Conservation (phyloP, 53 echinoderm and acorn worm genomes). For the Apostichopus leukothele region DNA sequence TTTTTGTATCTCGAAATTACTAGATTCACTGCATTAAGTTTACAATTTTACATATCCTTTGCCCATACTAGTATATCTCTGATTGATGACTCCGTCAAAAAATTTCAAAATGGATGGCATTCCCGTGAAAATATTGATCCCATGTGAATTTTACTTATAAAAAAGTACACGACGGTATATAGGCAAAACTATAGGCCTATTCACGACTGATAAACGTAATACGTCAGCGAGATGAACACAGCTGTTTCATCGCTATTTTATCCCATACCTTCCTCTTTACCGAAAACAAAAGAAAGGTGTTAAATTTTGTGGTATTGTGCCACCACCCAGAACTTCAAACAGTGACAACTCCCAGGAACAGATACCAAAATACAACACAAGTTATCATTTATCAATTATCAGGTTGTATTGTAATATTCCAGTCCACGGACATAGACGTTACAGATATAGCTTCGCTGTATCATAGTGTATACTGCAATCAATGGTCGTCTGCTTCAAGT, state of each 20-base stretch:
- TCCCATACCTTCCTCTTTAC: neutral
- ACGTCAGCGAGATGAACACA: neutral
- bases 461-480: too few relatives aligned
- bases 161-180: neutral
- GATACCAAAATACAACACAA: too few relatives aligned
- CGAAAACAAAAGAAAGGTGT: constrained; percentile 1
- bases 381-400: too few relatives aligned
- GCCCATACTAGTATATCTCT: too few relatives aligned
- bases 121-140: constrained; percentile 1
- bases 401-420: too few relatives aligned
- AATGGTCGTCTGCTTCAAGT: too few relatives aligned
- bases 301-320: neutral
- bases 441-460: too few relatives aligned
- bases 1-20: too few relatives aligned
- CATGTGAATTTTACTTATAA: neutral
- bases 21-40: too few relatives aligned
- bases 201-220: neutral
- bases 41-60: too few relatives aligned
- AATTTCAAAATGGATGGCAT: neutral
- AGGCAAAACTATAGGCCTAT: too few relatives aligned
- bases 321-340: neutral
- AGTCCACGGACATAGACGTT: too few relatives aligned
- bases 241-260: neutral
- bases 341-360: neutral
- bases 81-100: neutral